A percentile compares a stretch with the other conserved stretches of the same genome.
Evolutionary conservation across 2,888 invertebrate genomes (phyloP).

Genomic region (Drosophila nigricruria): DNA sequence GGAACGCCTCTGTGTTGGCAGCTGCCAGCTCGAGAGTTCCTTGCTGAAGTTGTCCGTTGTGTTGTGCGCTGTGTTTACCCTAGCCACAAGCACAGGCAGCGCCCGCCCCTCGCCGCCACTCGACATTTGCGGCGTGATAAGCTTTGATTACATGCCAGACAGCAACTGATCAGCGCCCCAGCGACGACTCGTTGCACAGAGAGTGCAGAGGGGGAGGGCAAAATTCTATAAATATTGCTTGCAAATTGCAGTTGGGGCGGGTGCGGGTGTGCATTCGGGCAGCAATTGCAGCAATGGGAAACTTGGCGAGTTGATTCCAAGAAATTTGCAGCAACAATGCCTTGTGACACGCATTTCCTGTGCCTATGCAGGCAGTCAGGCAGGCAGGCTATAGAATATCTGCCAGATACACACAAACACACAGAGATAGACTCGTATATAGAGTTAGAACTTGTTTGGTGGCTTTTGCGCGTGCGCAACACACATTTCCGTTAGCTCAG

Average conservation of each 20-base stretch:
- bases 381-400: conserved; percentile 37
- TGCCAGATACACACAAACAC: conserved; percentile 41
- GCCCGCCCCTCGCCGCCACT: conserved; percentile 2
- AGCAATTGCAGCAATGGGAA: conserved; percentile 55
- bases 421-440: not conserved
- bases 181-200: conserved; percentile 19
- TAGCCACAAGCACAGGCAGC: not conserved
- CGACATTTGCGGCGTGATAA: conserved; percentile 52
- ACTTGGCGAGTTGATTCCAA: conserved; percentile 54
- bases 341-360: conserved; percentile 65
- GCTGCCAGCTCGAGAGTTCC: conserved; percentile 11
- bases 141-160: conserved; percentile 64
- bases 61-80: not conserved
- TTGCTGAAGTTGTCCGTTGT: conserved; percentile 7
- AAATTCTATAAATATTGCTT: conserved; percentile 62
- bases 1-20: conserved; percentile 42
- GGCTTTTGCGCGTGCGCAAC: conserved; percentile 66
- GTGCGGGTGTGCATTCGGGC: not conserved
- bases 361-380: conserved; percentile 21
- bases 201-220: conserved; percentile 11
- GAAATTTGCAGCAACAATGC: conserved; percentile 48
- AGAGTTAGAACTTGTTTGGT: conserved; percentile 52
- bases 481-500: conserved; percentile 58
- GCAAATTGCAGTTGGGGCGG: conserved; percentile 22
- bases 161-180: conserved; percentile 45